These are phyloP conservation scores for Aramus guarauna DNA, from an alignment of 2,113 vertebrate species.

Conservation along the genomic window DNA sequence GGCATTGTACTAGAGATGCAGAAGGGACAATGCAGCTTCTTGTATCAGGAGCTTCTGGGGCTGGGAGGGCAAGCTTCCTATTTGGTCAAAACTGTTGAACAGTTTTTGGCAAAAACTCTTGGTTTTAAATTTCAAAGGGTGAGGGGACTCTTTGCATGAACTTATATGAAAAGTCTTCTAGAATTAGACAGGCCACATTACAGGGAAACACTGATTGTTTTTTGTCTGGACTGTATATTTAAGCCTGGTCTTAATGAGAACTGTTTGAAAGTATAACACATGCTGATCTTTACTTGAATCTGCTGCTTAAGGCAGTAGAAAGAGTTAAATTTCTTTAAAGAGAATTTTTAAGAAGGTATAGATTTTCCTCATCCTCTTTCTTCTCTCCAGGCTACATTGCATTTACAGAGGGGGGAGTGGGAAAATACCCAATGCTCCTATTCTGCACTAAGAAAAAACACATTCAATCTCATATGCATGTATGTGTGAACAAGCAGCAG, in stretches of 20 bases:
- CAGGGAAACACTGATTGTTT: neutral
- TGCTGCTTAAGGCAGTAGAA: neutral
- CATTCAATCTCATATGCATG: neutral
- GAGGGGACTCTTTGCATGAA: neutral
- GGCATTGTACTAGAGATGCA: neutral
- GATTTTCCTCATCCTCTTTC: neutral
- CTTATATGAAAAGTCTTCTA: neutral
- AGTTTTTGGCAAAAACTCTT: neutral
- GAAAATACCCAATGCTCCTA: neutral
- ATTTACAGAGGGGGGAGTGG: neutral
- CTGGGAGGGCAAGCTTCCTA: neutral
- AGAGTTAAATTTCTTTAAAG: neutral
- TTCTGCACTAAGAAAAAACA: neutral
- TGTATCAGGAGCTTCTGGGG: neutral
- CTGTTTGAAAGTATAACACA: neutral
- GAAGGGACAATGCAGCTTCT: neutral
- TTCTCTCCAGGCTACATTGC: neutral
- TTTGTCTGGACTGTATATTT: neutral
- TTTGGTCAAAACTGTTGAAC: neutral
- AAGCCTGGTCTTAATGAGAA: neutral
- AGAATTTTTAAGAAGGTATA: neutral
- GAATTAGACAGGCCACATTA: neutral
- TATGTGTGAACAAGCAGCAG: constrained; percentile 27
- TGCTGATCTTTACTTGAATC: neutral
- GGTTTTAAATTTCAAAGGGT: neutral